Evolutionary conservation across 2,888 invertebrate species (phyloP), one percentile per base, ranked within the genome.

Genomic region (Rhorus exstirpatorius): DNA sequence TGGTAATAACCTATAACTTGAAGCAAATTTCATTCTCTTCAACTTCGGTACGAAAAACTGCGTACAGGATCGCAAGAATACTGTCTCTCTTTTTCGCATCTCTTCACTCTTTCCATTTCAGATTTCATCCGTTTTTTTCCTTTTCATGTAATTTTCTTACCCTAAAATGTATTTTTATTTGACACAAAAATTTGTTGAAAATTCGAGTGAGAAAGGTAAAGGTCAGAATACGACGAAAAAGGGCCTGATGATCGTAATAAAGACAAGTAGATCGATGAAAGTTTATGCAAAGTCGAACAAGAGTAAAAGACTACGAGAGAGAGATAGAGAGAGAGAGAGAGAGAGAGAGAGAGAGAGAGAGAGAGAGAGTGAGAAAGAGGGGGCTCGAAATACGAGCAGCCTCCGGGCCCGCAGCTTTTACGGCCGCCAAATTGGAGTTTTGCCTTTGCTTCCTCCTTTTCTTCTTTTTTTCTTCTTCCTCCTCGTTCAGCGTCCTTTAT

Each of bases 361-460:
- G n/a, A n/a, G n/a, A n/a, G n/a, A n/a, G n/a, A n/a, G n/a, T n/a
- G n/a, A 83, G 81, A 84, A 74, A 60, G 78, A 65, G 83, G 72
- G 83, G 77, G 82, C 72, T 76, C 79, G 83, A 86, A 85, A 85
- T 80, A 79, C 79, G 83, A 86, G 84, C 72, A 81, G 83, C 86
- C 85, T 85, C 81, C 77, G 79, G 83, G 61, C 35, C 58, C 83
- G 77, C 53, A 76, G 82, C 86, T 85, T 91, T 90, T 90, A 91
- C 88, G 88, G 87, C 84, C 88, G 82, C 86, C 87, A 88, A 89
- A 91, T 89, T 88, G 89, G 87, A 86, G 85, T 80, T 84, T 78
- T 71, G 71, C 67, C 72, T 67, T 67, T 53, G 44, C 65, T 60
- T 55, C 55, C 58, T 65, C 58, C 68, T 61, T 71, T 44, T 67